Percentiles rank a stretch among this genome's conserved stretches.
phyloP scores from a whole-genome alignment of 2,888 invertebrate genomes.

The Ametastegia equiseti region DNA sequence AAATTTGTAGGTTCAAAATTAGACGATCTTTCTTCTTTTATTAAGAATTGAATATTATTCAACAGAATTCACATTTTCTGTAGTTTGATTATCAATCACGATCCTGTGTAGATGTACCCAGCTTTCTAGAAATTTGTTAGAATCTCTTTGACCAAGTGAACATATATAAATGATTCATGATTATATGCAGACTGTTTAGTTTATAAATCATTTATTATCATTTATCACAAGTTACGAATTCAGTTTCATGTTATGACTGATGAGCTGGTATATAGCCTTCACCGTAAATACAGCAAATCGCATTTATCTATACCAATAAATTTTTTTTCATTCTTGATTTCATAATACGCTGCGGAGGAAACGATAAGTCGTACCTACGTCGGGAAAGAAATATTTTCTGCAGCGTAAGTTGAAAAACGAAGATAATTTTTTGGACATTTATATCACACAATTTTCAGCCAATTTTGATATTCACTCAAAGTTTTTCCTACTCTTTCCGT shows the following conservation, averaged over 20 bases:
- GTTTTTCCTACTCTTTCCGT: too few relatives aligned
- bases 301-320: not conserved
- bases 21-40: not conserved
- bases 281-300: not conserved
- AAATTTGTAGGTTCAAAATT: too few relatives aligned
- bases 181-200: not conserved
- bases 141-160: not conserved
- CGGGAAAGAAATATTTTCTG: too few relatives aligned
- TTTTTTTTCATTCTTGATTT: too few relatives aligned
- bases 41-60: not conserved
- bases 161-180: not conserved
- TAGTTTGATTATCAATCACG: not conserved
- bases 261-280: not conserved
- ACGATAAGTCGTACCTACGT: too few relatives aligned
- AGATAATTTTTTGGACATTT: too few relatives aligned
- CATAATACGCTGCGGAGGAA: too few relatives aligned
- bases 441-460: too few relatives aligned
- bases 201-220: slow-evolving; percentile 1
- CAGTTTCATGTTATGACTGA: not conserved
- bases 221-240: not conserved
- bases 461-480: too few relatives aligned
- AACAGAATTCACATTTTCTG: not conserved
- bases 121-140: slow-evolving; percentile 23
- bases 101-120: not conserved
- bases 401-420: too few relatives aligned